A percentile compares a stretch with the other conserved stretches of the same genome.
phyloP scores from a whole-genome alignment of 2,888 invertebrate genomes.

The Molanna angustata region DNA sequence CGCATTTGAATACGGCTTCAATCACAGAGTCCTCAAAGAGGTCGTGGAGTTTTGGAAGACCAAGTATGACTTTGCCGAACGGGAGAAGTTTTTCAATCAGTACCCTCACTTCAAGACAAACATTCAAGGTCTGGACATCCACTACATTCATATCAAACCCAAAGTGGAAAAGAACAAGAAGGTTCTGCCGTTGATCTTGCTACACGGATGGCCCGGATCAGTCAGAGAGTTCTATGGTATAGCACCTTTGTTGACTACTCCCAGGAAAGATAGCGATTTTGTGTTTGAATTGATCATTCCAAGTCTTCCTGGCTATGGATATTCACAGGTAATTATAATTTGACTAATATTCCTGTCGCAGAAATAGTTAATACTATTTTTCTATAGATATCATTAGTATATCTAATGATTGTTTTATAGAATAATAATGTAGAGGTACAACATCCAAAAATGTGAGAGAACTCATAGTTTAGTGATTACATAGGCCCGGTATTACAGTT shows the following conservation, averaged over 20 bases:
- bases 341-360: too few relatives aligned
- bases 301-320: slow-evolving; percentile 48
- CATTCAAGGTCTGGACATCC: slow-evolving; percentile 70
- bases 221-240: slow-evolving; percentile 80
- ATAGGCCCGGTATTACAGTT: too few relatives aligned
- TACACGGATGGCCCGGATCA: slow-evolving; percentile 92
- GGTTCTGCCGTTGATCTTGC: slow-evolving; percentile 64
- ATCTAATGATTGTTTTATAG: too few relatives aligned
- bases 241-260: slow-evolving; percentile 64
- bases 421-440: too few relatives aligned
- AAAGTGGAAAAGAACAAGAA: slow-evolving; percentile 46
- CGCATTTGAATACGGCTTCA: slow-evolving; percentile 81
- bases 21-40: slow-evolving; percentile 62
- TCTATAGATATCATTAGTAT: too few relatives aligned
- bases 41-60: slow-evolving; percentile 77
- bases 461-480: too few relatives aligned
- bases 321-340: slow-evolving; percentile 44
- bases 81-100: slow-evolving; percentile 67
- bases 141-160: slow-evolving; percentile 71
- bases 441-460: too few relatives aligned
- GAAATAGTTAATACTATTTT: too few relatives aligned
- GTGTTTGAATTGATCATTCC: slow-evolving; percentile 58
- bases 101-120: slow-evolving; percentile 73
- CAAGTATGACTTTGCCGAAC: slow-evolving; percentile 62
- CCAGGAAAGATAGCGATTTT: slow-evolving; percentile 51